Conservation (phyloP, 2,113 vertebrate genomes). For the Podarcis raffonei region DNA sequence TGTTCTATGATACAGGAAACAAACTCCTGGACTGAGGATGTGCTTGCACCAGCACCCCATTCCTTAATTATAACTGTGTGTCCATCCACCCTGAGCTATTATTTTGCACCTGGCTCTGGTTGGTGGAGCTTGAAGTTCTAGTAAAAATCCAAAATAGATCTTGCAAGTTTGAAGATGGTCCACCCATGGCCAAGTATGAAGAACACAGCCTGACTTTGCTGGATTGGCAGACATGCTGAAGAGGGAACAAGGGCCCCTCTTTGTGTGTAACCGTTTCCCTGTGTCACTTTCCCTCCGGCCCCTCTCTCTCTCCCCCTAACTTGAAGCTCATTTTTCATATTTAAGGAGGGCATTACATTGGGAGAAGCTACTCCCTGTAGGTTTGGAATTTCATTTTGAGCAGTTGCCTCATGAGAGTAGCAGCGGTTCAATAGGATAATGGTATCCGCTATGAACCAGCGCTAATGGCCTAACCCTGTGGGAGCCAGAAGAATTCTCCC, state of each 20-base stretch:
- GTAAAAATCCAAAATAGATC: no score
- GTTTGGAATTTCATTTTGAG: conserved; percentile 64
- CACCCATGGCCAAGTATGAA: conserved; percentile 1
- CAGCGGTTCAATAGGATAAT: conserved; percentile 62
- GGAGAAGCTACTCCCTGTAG: conserved; percentile 55
- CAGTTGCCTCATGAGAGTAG: conserved; percentile 43
- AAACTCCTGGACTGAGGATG: not conserved
- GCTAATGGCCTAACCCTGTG: conserved; percentile 68
- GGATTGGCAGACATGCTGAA: conserved; percentile 21
- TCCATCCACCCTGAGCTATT: no score
- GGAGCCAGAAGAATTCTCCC: conserved; percentile 71
- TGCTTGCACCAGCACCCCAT: no score
- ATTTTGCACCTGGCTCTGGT: no score
- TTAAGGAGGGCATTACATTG: conserved; percentile 61
- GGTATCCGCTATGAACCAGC: conserved; percentile 56
- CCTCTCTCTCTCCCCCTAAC: not conserved
- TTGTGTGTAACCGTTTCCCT: conserved; percentile 48
- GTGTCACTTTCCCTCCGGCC: not conserved
- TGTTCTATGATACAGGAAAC: not conserved
- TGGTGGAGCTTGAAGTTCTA: no score
- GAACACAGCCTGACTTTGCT: not conserved
- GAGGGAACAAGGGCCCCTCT: conserved; percentile 45
- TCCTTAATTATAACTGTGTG: no score
- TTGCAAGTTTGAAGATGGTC: no score
- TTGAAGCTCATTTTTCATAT: conserved; percentile 59